These are phyloP conservation scores for Vulpes ferrilata DNA, from an alignment of 2,113 vertebrate genomes.

Conservation along the genomic window DNA sequence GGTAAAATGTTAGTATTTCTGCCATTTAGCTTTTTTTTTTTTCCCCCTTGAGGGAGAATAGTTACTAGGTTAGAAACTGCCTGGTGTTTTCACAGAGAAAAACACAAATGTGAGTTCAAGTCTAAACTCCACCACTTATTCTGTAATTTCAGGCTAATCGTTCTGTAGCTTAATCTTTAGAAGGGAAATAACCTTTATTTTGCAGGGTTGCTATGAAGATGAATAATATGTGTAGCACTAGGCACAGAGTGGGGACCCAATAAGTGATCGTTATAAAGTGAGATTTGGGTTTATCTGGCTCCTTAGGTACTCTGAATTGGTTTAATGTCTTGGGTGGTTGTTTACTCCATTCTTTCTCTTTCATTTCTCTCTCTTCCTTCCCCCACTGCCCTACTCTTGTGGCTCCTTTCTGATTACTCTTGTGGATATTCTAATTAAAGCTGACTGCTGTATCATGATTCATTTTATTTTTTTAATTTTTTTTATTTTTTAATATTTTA, in stretches of 20 bases:
- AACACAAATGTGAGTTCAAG: neutral
- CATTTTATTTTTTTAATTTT: conserved; percentile 18
- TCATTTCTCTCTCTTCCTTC: neutral
- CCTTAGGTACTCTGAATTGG: neutral
- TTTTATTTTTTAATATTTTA: too few species aligned
- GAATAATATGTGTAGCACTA: neutral
- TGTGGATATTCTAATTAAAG: conserved; percentile 34
- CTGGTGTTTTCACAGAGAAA: neutral
- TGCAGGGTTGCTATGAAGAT: neutral
- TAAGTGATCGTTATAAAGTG: neutral
- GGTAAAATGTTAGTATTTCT: conserved; percentile 29
- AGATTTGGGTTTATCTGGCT: neutral
- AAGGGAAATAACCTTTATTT: neutral
- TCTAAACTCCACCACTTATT: neutral
- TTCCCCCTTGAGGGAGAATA: neutral
- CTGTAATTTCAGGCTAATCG: neutral
- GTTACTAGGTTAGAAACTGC: neutral
- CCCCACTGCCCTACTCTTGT: neutral
- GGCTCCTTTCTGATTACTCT: conserved; percentile 21
- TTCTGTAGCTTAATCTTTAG: conserved; percentile 30
- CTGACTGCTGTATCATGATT: neutral
- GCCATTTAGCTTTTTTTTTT: neutral
- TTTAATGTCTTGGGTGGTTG: neutral
- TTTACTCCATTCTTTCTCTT: neutral
- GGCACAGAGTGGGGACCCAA: neutral